Conservation (phyloP, 2,888 invertebrate species). For the Papilio gigon region DNA sequence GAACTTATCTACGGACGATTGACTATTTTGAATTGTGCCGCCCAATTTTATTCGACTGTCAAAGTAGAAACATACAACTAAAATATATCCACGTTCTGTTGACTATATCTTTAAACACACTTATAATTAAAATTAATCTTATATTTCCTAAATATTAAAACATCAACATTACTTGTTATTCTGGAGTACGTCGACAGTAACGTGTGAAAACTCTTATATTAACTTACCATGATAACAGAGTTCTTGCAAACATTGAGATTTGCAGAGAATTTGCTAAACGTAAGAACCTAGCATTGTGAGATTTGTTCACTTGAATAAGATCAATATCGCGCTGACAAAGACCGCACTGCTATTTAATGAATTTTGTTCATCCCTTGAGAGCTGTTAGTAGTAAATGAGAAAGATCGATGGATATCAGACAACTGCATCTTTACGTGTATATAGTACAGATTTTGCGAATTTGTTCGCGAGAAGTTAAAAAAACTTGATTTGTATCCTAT, state of each 20-base stretch:
- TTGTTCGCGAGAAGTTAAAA: too few relatives aligned
- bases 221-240: constrained; percentile 21
- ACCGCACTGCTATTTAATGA: constrained; percentile 6
- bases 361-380: constrained; percentile 16
- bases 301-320: constrained; percentile 18
- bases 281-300: constrained; percentile 1
- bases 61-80: too few relatives aligned
- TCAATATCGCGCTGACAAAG: constrained; percentile 25
- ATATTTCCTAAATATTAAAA: not conserved
- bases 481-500: too few relatives aligned
- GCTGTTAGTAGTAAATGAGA: constrained; percentile 8
- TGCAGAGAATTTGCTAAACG: constrained; percentile 20
- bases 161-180: too few relatives aligned
- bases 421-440: too few relatives aligned
- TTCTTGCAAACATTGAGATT: constrained; percentile 1
- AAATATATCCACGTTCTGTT: too few relatives aligned
- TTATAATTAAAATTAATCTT: not conserved
- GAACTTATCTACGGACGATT: too few relatives aligned
- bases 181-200: not conserved
- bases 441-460: too few relatives aligned
- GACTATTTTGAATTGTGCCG: too few relatives aligned
- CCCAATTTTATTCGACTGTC: constrained; percentile 57
- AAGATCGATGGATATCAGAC: not conserved
- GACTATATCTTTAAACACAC: too few relatives aligned
- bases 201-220: not conserved